Evolutionary conservation across 2,888 invertebrate species (phyloP).

Genomic region (Onthophagus sagittarius): DNA sequence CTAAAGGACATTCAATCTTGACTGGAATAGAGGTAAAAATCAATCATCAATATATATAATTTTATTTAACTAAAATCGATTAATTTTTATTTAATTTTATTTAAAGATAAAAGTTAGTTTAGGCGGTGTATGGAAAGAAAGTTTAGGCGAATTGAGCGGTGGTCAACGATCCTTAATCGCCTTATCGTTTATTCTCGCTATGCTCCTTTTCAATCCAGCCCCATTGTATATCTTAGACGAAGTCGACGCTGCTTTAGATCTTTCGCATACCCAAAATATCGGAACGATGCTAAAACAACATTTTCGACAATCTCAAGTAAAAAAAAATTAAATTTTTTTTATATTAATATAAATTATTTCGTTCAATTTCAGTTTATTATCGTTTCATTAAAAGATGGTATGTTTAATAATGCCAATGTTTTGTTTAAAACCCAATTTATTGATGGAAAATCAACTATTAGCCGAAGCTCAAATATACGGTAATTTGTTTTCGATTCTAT

Average conservation of each 20-base stretch:
- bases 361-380: conserved; percentile 82
- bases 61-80: not conserved
- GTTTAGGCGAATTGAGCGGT: conserved; percentile 91
- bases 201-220: conserved; percentile 96
- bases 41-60: too few relatives aligned
- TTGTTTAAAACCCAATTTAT: conserved; percentile 91
- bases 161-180: conserved; percentile 96
- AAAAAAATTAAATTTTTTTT: conserved; percentile 1
- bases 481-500: not conserved
- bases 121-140: conserved; percentile 93
- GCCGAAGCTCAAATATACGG: conserved; percentile 54
- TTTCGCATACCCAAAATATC: conserved; percentile 98
- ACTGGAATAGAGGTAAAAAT: conserved; percentile 78
- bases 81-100: conserved; percentile 9
- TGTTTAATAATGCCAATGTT: conserved; percentile 99
- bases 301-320: conserved; percentile 82
- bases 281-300: conserved; percentile 90
- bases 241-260: conserved; percentile 96
- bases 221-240: conserved; percentile 98
- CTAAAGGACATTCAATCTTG: conserved; percentile 67
- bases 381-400: conserved; percentile 97
- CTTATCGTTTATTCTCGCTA: conserved; percentile 90
- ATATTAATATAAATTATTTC: not conserved
- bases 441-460: conserved; percentile 90
- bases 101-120: conserved; percentile 78